phyloP scores from a whole-genome alignment of 2,888 invertebrate species.

The Perizoma affinitatum region DNA sequence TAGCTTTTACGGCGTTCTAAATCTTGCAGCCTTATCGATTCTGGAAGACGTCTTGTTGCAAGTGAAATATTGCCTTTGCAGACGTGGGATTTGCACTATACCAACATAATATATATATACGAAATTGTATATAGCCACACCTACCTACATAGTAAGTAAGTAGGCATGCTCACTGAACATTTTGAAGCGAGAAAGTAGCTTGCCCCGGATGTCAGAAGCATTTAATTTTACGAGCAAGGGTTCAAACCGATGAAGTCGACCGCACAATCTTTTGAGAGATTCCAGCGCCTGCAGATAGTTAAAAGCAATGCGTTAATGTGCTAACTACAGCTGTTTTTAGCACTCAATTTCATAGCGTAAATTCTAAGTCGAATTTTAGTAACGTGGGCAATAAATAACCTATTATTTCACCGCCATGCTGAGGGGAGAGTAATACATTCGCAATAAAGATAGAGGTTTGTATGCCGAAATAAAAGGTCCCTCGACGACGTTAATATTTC shows the following conservation, averaged over 20 bases:
- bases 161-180: slow-evolving; percentile 20
- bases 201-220: slow-evolving; percentile 39
- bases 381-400: slow-evolving; percentile 61
- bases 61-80: slow-evolving; percentile 42
- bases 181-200: slow-evolving; percentile 48
- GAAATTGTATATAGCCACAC: slow-evolving; percentile 1
- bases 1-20: slow-evolving; percentile 44
- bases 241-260: slow-evolving; percentile 46
- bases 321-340: slow-evolving; percentile 48
- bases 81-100: slow-evolving; percentile 25
- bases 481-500: slow-evolving; percentile 49
- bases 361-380: slow-evolving; percentile 62
- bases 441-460: slow-evolving; percentile 63
- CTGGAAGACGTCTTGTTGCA: slow-evolving; percentile 36
- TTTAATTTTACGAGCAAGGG: slow-evolving; percentile 45
- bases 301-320: slow-evolving; percentile 47
- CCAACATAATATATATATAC: slow-evolving; percentile 11
- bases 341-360: slow-evolving; percentile 38
- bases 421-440: slow-evolving; percentile 64
- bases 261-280: slow-evolving; percentile 44
- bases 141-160: neutral
- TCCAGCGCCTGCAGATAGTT: slow-evolving; percentile 52
- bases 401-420: slow-evolving; percentile 58
- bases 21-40: slow-evolving; percentile 46
- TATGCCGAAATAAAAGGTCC: slow-evolving; percentile 57